Evolutionary conservation across 2,113 vertebrate genomes (phyloP).

Genomic region (Tor tambroides): DNA sequence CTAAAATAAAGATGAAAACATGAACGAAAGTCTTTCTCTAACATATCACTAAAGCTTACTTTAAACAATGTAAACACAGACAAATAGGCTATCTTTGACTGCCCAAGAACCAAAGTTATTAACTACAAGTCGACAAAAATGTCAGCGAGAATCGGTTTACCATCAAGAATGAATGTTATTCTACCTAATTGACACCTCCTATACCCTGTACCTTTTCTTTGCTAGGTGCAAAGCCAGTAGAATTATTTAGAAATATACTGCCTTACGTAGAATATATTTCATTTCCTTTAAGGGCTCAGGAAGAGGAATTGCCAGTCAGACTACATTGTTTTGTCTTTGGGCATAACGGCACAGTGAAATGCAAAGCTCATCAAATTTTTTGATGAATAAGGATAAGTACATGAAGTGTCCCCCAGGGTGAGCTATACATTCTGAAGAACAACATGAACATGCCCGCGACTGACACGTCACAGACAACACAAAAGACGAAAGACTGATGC

Average conservation of each 20-base stretch:
- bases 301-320: neutral
- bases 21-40: neutral
- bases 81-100: neutral
- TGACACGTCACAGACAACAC: neutral
- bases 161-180: neutral
- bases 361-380: neutral
- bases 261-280: neutral
- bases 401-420: neutral
- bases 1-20: neutral
- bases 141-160: neutral
- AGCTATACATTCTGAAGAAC: neutral
- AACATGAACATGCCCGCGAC: neutral
- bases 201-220: neutral
- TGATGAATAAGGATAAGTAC: neutral
- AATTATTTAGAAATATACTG: neutral
- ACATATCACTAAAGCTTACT: neutral
- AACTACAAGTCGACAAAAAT: neutral
- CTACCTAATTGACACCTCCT: neutral
- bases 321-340: neutral
- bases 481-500: constrained; percentile 24
- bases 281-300: neutral
- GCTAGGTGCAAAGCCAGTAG: neutral
- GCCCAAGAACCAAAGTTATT: neutral
- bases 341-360: neutral
- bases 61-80: neutral